phyloP scores from a whole-genome alignment of 2,888 invertebrate genomes.

The Troilus luridus region DNA sequence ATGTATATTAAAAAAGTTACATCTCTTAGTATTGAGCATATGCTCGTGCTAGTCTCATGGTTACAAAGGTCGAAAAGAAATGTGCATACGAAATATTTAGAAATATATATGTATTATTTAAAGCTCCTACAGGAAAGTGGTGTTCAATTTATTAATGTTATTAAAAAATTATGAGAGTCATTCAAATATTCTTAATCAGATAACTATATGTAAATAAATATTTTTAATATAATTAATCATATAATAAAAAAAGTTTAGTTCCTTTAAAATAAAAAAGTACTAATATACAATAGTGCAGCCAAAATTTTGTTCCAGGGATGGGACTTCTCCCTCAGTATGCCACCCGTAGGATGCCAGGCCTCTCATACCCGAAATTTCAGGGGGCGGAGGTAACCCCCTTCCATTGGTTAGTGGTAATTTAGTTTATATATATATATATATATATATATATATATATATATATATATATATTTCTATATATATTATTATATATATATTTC shows the following conservation, averaged over 20 bases:
- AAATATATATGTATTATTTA: background rate
- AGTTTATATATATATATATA: too few relatives aligned
- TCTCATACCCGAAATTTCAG: too few relatives aligned
- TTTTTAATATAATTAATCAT: background rate
- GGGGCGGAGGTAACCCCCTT: too few relatives aligned
- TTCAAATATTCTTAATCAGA: conserved; percentile 25
- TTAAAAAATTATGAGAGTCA: conserved; percentile 30
- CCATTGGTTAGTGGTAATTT: too few relatives aligned
- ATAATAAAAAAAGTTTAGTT: background rate
- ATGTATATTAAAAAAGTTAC: background rate
- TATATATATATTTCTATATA: too few relatives aligned
- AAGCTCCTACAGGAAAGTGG: conserved; percentile 10
- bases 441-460: too few relatives aligned
- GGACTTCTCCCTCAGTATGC: too few relatives aligned
- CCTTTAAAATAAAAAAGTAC: background rate
- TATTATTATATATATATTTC: too few relatives aligned
- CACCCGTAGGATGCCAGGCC: too few relatives aligned
- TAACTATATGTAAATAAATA: background rate
- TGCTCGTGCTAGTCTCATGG: background rate
- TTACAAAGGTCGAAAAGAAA: background rate
- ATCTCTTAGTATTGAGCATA: background rate
- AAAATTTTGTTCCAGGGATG: too few relatives aligned
- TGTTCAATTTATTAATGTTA: conserved; percentile 11
- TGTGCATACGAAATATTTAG: background rate
- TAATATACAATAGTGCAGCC: background rate